Conservation (phyloP, 2,113 vertebrate genomes). For the Saccopteryx bilineata region DNA sequence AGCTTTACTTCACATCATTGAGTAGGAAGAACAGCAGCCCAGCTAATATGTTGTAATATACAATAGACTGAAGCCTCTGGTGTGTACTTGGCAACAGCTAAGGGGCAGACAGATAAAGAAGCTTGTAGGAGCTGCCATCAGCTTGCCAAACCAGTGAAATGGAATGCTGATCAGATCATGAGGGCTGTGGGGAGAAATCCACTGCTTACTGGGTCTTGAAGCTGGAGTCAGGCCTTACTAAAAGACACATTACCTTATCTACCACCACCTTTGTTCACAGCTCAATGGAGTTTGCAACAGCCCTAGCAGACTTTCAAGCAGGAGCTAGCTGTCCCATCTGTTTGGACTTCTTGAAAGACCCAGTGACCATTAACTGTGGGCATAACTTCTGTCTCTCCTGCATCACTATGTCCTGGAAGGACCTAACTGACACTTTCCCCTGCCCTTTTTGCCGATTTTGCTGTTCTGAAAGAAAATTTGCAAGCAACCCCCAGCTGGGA, state of each 20-base stretch:
- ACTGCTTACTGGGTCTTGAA: not conserved
- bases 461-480: conserved; percentile 31
- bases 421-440: not conserved
- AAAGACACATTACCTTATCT: not conserved
- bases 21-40: not conserved
- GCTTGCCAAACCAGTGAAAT: not conserved
- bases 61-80: not conserved
- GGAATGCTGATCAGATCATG: not conserved
- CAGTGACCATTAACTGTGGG: conserved; percentile 61
- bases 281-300: conserved; percentile 11
- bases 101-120: not conserved
- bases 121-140: not conserved
- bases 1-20: not conserved
- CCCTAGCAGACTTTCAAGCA: conserved; percentile 37
- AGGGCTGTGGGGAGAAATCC: not conserved
- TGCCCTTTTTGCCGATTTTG: conserved; percentile 54
- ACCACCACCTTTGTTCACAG: not conserved
- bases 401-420: conserved; percentile 57
- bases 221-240: not conserved
- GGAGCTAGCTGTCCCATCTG: conserved; percentile 68
- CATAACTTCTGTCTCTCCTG: conserved; percentile 77
- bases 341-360: conserved; percentile 49
- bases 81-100: not conserved
- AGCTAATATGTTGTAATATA: not conserved
- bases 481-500: conserved; percentile 14